A percentile compares a stretch with the other conserved stretches of the same genome.
Evolutionary conservation across 1,140 invertebrate genomes (phyloP).

Genomic region (Drosophila ogumai): DNA sequence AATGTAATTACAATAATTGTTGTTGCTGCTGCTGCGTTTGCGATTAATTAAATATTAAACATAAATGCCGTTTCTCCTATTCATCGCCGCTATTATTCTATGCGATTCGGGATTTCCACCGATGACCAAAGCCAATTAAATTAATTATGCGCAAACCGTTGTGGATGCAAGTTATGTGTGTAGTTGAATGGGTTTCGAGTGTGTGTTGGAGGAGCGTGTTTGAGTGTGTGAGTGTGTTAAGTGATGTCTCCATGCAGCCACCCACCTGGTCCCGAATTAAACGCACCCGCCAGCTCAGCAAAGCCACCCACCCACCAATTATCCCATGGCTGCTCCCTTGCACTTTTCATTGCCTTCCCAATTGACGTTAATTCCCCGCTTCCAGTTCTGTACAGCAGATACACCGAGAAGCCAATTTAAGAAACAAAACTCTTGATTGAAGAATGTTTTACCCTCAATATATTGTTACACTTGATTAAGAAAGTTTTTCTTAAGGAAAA

Average conservation of each 20-base stretch:
- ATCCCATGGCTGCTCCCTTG: conserved; percentile 10
- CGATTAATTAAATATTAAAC: conserved; percentile 77
- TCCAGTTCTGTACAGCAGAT: conserved; percentile 34
- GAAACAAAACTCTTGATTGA: conserved; percentile 12
- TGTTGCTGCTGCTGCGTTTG: conserved; percentile 22
- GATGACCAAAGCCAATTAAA: conserved; percentile 74
- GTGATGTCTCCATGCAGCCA: conserved; percentile 51
- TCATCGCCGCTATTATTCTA: conserved; percentile 38
- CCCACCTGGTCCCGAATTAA: conserved; percentile 17
- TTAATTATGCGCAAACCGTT: conserved; percentile 65
- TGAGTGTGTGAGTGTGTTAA: conserved; percentile 36
- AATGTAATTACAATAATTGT: conserved; percentile 52
- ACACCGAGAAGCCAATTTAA: conserved; percentile 14
- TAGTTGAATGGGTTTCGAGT: conserved; percentile 10
- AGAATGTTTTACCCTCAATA: not conserved
- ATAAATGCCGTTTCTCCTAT: conserved; percentile 42
- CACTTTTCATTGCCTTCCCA: conserved; percentile 24
- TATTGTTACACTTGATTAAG: not conserved
- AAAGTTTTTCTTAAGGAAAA: not conserved
- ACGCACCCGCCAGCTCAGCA: conserved; percentile 23
- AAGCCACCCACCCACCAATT: conserved; percentile 37
- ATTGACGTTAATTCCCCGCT: conserved; percentile 57
- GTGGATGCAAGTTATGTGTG: conserved; percentile 34
- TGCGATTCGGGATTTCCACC: conserved; percentile 32
- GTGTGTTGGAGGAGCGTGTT: conserved; percentile 12